Conservation (phyloP, 2,888 invertebrate genomes). For the Phasia obesa region DNA sequence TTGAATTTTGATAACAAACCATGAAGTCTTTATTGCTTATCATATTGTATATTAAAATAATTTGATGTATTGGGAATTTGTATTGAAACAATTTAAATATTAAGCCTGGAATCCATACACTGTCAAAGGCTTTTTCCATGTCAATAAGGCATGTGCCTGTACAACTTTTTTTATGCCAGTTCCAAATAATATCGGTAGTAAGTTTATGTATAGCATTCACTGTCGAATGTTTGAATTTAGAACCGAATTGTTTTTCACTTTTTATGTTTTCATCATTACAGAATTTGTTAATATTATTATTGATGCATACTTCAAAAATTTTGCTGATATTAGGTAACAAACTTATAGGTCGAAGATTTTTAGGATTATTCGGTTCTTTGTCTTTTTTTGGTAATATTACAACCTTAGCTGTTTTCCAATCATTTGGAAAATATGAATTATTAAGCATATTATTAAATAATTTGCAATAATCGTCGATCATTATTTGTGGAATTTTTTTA, state of each 20-base stretch:
- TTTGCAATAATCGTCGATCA: neutral
- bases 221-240: conserved; percentile 3
- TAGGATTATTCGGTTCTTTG: neutral
- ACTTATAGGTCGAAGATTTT: neutral
- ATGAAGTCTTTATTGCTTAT: neutral
- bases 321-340: too few species aligned
- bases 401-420: neutral
- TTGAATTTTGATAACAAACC: neutral
- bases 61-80: neutral
- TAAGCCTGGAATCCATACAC: too few species aligned
- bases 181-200: neutral
- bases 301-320: too few species aligned
- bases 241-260: neutral
- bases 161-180: conserved; percentile 10
- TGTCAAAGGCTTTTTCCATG: too few species aligned
- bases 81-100: neutral
- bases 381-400: neutral
- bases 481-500: neutral
- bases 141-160: too few species aligned
- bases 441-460: neutral
- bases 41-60: neutral
- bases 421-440: neutral
- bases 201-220: neutral
- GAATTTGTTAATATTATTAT: neutral
- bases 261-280: neutral